Conservation (phyloP, 2,888 invertebrate genomes). For the Drosophila birchii region DNA sequence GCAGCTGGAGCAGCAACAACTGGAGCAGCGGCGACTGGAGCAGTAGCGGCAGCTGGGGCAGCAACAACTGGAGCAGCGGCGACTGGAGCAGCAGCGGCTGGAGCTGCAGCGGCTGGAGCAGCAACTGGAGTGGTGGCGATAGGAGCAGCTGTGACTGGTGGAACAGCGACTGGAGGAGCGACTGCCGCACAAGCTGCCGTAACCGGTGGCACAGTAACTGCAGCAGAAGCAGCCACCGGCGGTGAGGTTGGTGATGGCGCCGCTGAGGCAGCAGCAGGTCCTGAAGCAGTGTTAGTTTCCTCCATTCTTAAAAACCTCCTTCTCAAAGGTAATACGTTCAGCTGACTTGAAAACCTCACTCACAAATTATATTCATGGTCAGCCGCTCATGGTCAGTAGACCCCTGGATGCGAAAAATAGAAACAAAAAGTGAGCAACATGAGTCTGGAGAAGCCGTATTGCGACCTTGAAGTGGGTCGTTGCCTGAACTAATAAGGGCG, state of each 20-base stretch:
- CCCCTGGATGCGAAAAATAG: constrained; percentile 7
- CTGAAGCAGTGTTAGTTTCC: background rate
- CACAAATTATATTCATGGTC: constrained; percentile 9
- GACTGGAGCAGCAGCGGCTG: background rate
- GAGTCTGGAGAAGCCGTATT: constrained; percentile 23
- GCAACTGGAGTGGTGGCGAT: background rate
- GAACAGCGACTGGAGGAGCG: no score
- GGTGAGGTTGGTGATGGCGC: no score
- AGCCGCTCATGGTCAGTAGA: constrained; percentile 12
- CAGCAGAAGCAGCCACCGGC: background rate
- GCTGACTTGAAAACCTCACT: background rate
- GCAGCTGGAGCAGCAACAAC: background rate
- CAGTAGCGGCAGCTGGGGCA: background rate
- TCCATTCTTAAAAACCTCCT: constrained; percentile 17
- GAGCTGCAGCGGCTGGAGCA: background rate
- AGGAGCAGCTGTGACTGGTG: background rate
- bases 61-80: background rate
- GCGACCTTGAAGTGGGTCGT: constrained; percentile 53
- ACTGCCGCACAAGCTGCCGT: no score
- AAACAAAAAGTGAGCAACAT: constrained; percentile 1
- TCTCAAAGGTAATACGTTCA: background rate
- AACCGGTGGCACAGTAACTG: no score
- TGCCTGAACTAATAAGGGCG: constrained; percentile 11
- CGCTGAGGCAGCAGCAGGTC: no score
- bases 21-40: background rate